phyloP scores from a whole-genome alignment of 2,113 vertebrate genomes.

The Equus quagga region DNA sequence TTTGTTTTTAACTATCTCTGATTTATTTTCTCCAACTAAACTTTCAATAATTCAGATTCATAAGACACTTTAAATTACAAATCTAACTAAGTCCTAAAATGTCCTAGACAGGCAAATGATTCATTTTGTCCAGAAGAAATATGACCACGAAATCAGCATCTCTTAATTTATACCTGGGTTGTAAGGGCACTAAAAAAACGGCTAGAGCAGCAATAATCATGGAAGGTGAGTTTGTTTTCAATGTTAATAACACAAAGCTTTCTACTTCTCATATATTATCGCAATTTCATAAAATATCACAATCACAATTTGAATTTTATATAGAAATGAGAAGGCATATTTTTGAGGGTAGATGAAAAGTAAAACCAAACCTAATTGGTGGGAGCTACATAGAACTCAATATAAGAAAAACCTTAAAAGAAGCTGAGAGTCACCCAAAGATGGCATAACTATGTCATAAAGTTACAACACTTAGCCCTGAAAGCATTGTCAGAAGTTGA shows the following conservation, averaged over 20 bases:
- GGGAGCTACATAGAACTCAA: not conserved
- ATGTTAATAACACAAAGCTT: not conserved
- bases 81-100: not conserved
- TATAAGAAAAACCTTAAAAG: not conserved
- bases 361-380: not conserved
- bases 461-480: not conserved
- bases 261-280: not conserved
- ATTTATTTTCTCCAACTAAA: not conserved
- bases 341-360: not conserved
- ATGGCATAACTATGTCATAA: not conserved
- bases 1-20: not conserved
- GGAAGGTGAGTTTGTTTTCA: not conserved
- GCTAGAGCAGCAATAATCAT: not conserved
- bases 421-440: not conserved
- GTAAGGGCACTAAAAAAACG: not conserved
- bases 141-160: not conserved
- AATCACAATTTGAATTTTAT: constrained; percentile 21
- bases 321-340: not conserved
- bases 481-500: not conserved
- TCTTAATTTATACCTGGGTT: not conserved
- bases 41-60: not conserved
- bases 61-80: not conserved
- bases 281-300: not conserved
- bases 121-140: not conserved
- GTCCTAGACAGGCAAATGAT: not conserved